phyloP scores from a whole-genome alignment of 2,888 invertebrate genomes.

The Caenorhabditis sulstoni region DNA sequence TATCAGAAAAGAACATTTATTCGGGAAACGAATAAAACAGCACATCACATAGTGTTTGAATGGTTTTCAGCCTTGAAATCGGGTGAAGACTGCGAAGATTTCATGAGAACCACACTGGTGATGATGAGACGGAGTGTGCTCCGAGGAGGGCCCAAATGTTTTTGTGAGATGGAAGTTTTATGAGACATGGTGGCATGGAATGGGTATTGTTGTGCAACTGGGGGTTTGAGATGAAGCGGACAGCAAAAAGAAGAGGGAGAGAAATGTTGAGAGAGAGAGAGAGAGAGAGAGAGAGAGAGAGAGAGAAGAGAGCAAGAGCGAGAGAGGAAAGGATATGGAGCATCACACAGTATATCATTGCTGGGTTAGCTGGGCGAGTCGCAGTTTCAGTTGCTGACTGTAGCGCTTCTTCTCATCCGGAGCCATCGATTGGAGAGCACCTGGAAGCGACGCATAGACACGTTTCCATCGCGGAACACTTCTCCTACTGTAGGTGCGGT shows the following conservation, averaged over 20 bases:
- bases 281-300: conserved; percentile 9
- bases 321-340: conserved; percentile 13
- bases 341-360: conserved; percentile 30
- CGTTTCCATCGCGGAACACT: conserved; percentile 43
- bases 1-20: conserved; percentile 37
- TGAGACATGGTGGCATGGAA: too few relatives aligned
- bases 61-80: conserved; percentile 38
- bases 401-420: conserved; percentile 52
- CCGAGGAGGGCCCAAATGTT: conserved; percentile 31
- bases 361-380: conserved; percentile 41
- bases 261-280: conserved; percentile 4
- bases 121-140: conserved; percentile 12
- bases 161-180: conserved; percentile 12
- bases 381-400: conserved; percentile 45
- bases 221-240: neutral
- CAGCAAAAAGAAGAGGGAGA: too few relatives aligned
- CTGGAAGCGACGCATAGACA: conserved; percentile 41
- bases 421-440: conserved; percentile 56
- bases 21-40: conserved; percentile 35
- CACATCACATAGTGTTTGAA: conserved; percentile 43
- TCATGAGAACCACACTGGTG: conserved; percentile 35
- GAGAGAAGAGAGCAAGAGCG: neutral
- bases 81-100: neutral
- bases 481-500: conserved; percentile 62
- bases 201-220: neutral